These are phyloP conservation scores for Hafferia zeledoni DNA, from an alignment of 2,797 vertebrate genomes.

Conservation along the genomic window DNA sequence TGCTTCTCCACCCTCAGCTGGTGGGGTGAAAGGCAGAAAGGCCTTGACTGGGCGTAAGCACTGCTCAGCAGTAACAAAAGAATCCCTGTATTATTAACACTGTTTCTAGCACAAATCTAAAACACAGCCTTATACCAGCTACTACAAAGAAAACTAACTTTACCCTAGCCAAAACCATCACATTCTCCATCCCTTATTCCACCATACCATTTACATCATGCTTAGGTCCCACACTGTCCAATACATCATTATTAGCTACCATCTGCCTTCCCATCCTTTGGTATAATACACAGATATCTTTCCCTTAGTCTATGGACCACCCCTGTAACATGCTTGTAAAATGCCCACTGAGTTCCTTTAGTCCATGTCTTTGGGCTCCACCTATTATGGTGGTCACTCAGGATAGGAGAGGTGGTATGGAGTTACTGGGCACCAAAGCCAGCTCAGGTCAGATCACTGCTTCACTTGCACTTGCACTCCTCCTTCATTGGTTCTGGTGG, in stretches of 20 bases:
- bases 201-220: neutral
- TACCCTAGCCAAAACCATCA: neutral
- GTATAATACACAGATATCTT: neutral
- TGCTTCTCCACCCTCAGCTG: neutral
- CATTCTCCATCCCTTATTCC: neutral
- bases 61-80: neutral
- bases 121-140: neutral
- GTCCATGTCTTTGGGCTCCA: neutral
- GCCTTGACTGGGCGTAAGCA: neutral
- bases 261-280: rapidly evolving
- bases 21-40: neutral
- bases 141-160: neutral
- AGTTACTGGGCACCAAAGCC: neutral
- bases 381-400: rapidly evolving
- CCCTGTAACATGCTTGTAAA: neutral
- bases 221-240: neutral
- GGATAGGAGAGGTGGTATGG: neutral
- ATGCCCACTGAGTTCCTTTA: neutral
- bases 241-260: neutral
- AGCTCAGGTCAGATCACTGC: neutral
- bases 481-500: neutral
- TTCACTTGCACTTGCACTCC: neutral
- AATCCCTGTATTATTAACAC: neutral
- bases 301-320: neutral
- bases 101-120: neutral